phyloP scores from a whole-genome alignment of 2,113 vertebrate species.

The Spea bombifrons region DNA sequence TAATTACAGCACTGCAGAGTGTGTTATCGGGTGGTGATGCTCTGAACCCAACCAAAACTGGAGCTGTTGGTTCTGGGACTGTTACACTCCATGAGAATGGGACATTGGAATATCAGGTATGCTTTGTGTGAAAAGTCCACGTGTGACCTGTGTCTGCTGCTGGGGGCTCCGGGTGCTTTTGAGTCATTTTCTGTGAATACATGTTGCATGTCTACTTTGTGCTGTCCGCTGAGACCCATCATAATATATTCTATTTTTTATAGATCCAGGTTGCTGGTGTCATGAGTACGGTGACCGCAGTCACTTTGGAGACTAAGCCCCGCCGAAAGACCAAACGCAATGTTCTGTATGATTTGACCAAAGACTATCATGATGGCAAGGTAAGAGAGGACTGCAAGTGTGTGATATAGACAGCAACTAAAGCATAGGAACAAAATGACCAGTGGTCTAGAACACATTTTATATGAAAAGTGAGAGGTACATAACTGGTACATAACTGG shows the following conservation, averaged over 20 bases:
- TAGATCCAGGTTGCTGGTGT: conserved; percentile 87
- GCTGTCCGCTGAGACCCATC: not conserved
- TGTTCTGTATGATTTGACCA: conserved; percentile 78
- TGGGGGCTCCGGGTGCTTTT: not conserved
- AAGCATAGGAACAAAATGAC: not conserved
- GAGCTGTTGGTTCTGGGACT: conserved; percentile 84
- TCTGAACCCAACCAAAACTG: conserved; percentile 79
- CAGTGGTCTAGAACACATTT: not conserved
- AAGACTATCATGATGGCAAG: conserved; percentile 59
- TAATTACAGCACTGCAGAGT: conserved; percentile 79
- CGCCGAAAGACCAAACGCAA: conserved; percentile 82
- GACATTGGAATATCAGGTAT: conserved; percentile 88
- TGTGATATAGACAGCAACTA: no score
- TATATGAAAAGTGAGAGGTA: not conserved
- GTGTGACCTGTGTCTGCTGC: not conserved
- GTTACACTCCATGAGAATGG: conserved; percentile 85
- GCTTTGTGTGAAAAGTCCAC: not conserved
- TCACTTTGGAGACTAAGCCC: conserved; percentile 91
- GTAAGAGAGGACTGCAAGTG: conserved; percentile 53
- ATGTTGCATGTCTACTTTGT: not conserved
- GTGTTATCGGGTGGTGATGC: conserved; percentile 88
- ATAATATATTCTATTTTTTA: not conserved
- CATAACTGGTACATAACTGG: not conserved
- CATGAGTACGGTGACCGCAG: conserved; percentile 71
- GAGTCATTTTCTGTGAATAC: not conserved